Base-by-base conservation (phyloP, 2,113 vertebrate genomes). In the Strigops habroptila region DNA sequence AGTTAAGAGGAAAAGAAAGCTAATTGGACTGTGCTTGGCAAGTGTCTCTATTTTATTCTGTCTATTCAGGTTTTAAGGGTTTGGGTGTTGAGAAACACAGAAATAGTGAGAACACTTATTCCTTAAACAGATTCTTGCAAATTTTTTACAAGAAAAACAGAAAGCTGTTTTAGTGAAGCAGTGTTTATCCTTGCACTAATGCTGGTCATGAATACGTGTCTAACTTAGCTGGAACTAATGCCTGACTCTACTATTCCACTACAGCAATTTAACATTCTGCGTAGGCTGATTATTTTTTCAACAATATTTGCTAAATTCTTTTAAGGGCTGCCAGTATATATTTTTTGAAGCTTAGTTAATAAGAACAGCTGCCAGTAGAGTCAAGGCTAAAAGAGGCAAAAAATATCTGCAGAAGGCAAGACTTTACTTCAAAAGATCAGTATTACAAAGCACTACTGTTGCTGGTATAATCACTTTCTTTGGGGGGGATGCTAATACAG, bases 251-350 rank as follows among this genome's bases (percentile, higher is more conserved):
- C 93, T 97, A 93, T 97, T 93, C 95, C 98, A 98, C 97, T 98
- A 86, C 97, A 97, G 95, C 97, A 96, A 98, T 97, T 98, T 98
- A 97, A 97, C 97, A 93, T 98, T 98, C 95, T 95, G 97, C 96
- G 97, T 98, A 97, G 93, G 95, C 95, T 97, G 98, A 97, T 98
- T 98, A 98, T 98, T 98, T 95, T 98, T 98, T 98, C 98, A 98
- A 97, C 97, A 98, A 98, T 98, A 97, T 98, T 97, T 97, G 95
- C 96, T 92, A 95, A 97, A 96, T 95, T 98, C 98, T 98, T 98
- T 99, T 97, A 98, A 98, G 97, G 80, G 94, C 91, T 98, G 98
- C 98, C 98, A 98, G 97, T 96, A 76, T 76, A 91, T 95, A 89
- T 97, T 98, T 98, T 98, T 98, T 97, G 91, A 97, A 97, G 91